Evolutionary conservation across 2,888 invertebrate species (phyloP).

Genomic region (Synanthedon myopaeformis): DNA sequence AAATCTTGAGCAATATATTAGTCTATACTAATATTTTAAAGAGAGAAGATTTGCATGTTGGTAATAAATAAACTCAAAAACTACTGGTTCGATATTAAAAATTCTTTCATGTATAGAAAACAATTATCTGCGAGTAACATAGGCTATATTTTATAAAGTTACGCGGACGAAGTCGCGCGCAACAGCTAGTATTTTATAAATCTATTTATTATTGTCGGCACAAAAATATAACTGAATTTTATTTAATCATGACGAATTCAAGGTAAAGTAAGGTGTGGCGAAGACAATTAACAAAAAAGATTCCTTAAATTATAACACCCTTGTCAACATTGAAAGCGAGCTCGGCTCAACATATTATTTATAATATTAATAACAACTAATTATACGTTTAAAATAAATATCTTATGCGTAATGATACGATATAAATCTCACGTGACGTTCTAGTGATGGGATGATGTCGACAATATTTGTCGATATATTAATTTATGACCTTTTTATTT

Average conservation of each 20-base stretch:
- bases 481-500: no score
- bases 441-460: constrained; percentile 29
- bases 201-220: no score
- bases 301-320: constrained; percentile 21
- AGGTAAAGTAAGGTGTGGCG: constrained; percentile 2
- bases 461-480: background rate
- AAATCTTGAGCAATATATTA: no score
- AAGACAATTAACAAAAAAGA: constrained; percentile 3
- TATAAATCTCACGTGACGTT: constrained; percentile 55
- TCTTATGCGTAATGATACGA: constrained; percentile 68
- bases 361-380: constrained; percentile 70
- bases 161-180: no score
- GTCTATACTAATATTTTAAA: no score
- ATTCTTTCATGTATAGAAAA: no score
- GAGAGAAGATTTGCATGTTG: no score
- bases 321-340: constrained; percentile 21
- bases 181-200: no score
- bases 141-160: no score
- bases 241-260: background rate
- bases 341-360: constrained; percentile 47
- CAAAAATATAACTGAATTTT: background rate
- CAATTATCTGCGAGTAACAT: no score
- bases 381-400: constrained; percentile 68
- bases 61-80: no score
- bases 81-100: no score